Base-by-base conservation (phyloP, 2,797 vertebrate species). In the Hippocampus kuda region DNA sequence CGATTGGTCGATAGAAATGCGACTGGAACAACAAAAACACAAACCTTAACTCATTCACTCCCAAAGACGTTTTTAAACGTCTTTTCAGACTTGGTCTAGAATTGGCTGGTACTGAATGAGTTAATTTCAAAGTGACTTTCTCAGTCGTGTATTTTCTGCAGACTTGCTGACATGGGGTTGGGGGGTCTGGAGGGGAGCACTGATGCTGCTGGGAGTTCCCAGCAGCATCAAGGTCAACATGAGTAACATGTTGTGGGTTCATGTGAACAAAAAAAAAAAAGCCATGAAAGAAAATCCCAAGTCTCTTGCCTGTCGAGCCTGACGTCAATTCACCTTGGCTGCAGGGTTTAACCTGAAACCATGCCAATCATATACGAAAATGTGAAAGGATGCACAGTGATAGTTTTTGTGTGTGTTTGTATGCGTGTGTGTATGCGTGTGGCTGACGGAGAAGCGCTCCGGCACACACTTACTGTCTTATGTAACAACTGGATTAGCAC, bases 401-500 rank as follows among this genome's bases (percentile, higher is more conserved):
- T 20, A 7, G 66, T 53, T n/a, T 3, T 5, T 46, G 8, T 20
- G 3, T 56, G 7, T 63, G 56, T 57, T 30, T 63, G 56, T 57
- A 5, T 59, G 34, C 30, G 8, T 20, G 3, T 56, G 7, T 63
- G 56, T 57, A 3, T 59, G 26, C 27, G 24, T 27, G 66, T 68
- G 65, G 78, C 72, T 74, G 70, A 74, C 73, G 72, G 78, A 83
- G 76, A 61, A 74, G 72, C 70, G 79, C 75, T 76, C 67, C 75
- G 69, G 72, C 26, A 63, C 76, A 75, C 80, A 79, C 81, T 87
- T 83, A 88, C 88, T 87, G 84, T 81, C 83, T 90, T 89, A 90
- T 79, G 82, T 87, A 91, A 92, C 75, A 89, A 91, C 73, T 68
- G 74, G 70, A 81, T 82, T 81, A 83, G 82, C 79, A 78, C 72